These are phyloP conservation scores for Brachycybe producta DNA, from an alignment of 2,888 invertebrate genomes.

Conservation along the genomic window DNA sequence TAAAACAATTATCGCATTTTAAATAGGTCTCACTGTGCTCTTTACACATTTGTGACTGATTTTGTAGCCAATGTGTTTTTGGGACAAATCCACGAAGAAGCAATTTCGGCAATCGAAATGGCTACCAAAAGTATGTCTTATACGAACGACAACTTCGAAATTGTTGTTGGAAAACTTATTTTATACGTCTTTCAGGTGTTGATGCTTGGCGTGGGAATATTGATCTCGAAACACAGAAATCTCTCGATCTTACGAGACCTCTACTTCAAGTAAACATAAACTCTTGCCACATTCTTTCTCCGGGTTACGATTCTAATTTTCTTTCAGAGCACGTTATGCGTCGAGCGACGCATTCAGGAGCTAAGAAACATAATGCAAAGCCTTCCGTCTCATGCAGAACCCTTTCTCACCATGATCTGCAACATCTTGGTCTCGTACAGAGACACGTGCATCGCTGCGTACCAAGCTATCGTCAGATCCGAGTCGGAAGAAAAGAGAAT, in stretches of 20 bases:
- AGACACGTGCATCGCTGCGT: slow-evolving; percentile 59
- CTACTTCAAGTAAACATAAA: slow-evolving; percentile 43
- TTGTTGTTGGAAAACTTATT: too few relatives aligned
- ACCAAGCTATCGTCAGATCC: slow-evolving; percentile 57
- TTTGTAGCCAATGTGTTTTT: slow-evolving; percentile 78
- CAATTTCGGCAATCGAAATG: slow-evolving; percentile 51
- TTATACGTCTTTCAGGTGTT: slow-evolving; percentile 33
- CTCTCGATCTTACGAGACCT: slow-evolving; percentile 48
- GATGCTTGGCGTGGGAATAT: slow-evolving; percentile 67
- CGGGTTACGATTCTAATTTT: not conserved
- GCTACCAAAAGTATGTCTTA: slow-evolving; percentile 48
- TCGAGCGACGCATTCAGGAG: slow-evolving; percentile 53
- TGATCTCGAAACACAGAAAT: slow-evolving; percentile 52
- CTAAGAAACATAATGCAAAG: slow-evolving; percentile 53
- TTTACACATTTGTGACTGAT: slow-evolving; percentile 71
- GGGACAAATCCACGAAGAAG: slow-evolving; percentile 54
- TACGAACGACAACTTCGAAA: too few relatives aligned
- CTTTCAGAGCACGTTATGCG: slow-evolving; percentile 54
- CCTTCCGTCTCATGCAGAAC: slow-evolving; percentile 58
- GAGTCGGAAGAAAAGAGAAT: slow-evolving; percentile 63
- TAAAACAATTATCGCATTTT: too few relatives aligned
- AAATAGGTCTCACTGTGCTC: slow-evolving; percentile 53
- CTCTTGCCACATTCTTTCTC: not conserved
- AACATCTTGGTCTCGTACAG: slow-evolving; percentile 56
- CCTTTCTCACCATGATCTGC: slow-evolving; percentile 57